phyloP scores from a whole-genome alignment of 2,888 invertebrate species.

The Vesta saturnalis region DNA sequence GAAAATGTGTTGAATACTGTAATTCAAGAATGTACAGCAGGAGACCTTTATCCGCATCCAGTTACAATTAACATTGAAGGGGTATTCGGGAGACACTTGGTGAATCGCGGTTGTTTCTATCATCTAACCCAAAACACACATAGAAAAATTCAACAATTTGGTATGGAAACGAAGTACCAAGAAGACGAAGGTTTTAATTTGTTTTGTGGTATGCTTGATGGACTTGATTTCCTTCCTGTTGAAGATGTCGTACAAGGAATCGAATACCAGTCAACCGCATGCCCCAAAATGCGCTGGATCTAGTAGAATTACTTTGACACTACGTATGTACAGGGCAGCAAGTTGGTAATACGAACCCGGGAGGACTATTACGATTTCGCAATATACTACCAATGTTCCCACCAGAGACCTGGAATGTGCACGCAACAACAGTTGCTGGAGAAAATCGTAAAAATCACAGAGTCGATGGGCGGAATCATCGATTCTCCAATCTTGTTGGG shows the following conservation, averaged over 20 bases:
- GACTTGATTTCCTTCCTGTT: background rate
- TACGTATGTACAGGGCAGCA: too few relatives aligned
- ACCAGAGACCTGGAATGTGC: too few relatives aligned
- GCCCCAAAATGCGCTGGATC: too few relatives aligned
- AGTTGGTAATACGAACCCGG: too few relatives aligned
- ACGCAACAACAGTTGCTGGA: too few relatives aligned
- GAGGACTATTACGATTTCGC: too few relatives aligned
- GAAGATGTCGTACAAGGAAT: too few relatives aligned
- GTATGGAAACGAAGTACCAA: background rate
- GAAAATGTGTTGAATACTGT: background rate
- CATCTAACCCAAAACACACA: slow-evolving; percentile 7
- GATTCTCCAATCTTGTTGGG: slow-evolving; percentile 8
- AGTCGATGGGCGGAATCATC: slow-evolving; percentile 8
- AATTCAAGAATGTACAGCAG: background rate
- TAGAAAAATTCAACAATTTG: slow-evolving; percentile 7
- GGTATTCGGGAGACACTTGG: slow-evolving; percentile 10
- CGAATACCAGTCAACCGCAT: too few relatives aligned
- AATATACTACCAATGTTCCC: too few relatives aligned
- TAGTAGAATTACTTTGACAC: too few relatives aligned
- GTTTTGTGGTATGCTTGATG: slow-evolving; percentile 14
- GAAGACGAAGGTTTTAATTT: slow-evolving; percentile 1
- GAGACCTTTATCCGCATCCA: slow-evolving; percentile 10
- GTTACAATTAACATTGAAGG: slow-evolving; percentile 11
- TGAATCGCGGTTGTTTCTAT: slow-evolving; percentile 13
- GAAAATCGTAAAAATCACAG: background rate